A percentile compares a stretch with the other conserved stretches of the same genome.
Conservation (phyloP, 2,113 vertebrate genomes). For the pig (Sus scrofa) region T2T-Sscrofa CM000826.6:98484001-98484500, state of each 20-base stretch:
- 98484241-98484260: constrained; percentile 40
- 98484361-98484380: constrained; percentile 33
- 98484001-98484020: constrained; percentile 27
- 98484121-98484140: no score
- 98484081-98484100: no score
- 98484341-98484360: constrained; percentile 8
- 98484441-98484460: neutral
- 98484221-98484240: neutral
- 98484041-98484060: no score
- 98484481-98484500: constrained; percentile 2
- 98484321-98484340: neutral
- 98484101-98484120: no score
- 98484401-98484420: constrained; percentile 2
- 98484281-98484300: constrained; percentile 38
- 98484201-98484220: constrained; percentile 16
- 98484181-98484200: neutral
- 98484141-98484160: no score
- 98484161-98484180: constrained; percentile 2
- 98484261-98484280: neutral
- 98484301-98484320: neutral
- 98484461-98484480: constrained; percentile 6
- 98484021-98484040: neutral
- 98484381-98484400: neutral
- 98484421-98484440: neutral
- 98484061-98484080: no score